Base-by-base conservation (phyloP, 1,140 invertebrate genomes). In the Chelonus insularis region DNA sequence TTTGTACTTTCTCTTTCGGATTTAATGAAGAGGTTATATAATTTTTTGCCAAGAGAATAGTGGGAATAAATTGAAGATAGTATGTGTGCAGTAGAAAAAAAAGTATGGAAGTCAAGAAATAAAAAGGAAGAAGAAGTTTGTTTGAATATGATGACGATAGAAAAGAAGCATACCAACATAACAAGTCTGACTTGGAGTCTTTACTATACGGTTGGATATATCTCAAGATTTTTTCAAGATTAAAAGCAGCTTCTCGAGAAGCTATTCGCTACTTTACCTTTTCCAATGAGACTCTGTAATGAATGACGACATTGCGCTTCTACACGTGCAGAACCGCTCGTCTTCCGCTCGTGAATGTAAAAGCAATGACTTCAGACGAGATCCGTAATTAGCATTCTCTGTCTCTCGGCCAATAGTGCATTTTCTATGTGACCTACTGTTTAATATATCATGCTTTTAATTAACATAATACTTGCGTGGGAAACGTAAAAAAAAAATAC, bases 201-300 rank as follows among this genome's bases (percentile, higher is more conserved):
- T 21, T 54, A 25, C 18, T 18, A 2, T 9, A n/a, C 59, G 60
- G 60, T 61, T 63, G 60, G 41, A 52, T 58, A 41, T 25, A 50
- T 62, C 64, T 61, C 60, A 63, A 60, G 70, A 69, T 67, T 65
- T 69, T 70, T 54, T 43, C 43, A 29, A 67, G 70, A 72, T 72
- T 65, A 72, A 70, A 70, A 70, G 64, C 67, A n/a, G n/a, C n/a
- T 62, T 37, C 2, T 12, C 25, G 4, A 37, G 18, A 32, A 21
- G 21, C 11, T 14, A 14, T 48, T 39, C 25, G 20, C 18, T 39
- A 57, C 48, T 47, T 59, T 20, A 48, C 43, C 37, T 16, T 29
- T 64, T 57, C 43, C 50, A 18, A 32, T 54, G 32, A 63, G 66
- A 67, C 68, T 60, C 51, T 60, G 64, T 69, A 70, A 70, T 69